These are phyloP conservation scores for Aurelia sp. DNA, from an alignment of 30 jellyfish, hydroid and myxozoan species.

Conservation along the genomic window DNA sequence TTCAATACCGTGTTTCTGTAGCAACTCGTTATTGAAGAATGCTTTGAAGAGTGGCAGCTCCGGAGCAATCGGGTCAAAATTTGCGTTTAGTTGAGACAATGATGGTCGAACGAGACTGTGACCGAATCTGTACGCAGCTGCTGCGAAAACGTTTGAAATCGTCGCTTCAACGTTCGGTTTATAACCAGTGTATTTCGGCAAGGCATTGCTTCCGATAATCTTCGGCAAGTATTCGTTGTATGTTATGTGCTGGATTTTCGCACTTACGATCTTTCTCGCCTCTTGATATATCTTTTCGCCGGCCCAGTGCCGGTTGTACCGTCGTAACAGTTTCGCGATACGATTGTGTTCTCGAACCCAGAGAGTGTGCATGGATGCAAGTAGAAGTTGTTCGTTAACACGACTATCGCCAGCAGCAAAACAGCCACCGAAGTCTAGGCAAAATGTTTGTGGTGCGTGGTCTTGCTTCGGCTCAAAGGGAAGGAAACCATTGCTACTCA, in stretches of 20 bases:
- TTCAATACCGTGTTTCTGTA: conserved; percentile 75
- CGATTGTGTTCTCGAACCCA: conserved; percentile 90
- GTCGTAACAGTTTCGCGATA: conserved; percentile 61
- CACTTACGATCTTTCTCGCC: conserved; percentile 82
- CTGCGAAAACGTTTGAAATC: conserved; percentile 77
- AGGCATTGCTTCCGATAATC: conserved; percentile 63
- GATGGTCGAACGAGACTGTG: conserved; percentile 86
- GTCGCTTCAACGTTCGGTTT: conserved; percentile 70
- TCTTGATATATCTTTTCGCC: conserved; percentile 79
- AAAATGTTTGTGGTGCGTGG: conserved; percentile 82
- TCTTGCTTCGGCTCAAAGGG: conserved; percentile 65
- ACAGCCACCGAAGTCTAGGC: conserved; percentile 88
- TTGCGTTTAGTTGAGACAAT: conserved; percentile 69
- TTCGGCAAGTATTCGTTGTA: conserved; percentile 84
- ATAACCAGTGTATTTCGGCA: conserved; percentile 83
- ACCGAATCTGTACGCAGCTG: conserved; percentile 90
- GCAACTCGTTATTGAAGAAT: conserved; percentile 55
- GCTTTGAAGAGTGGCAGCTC: conserved; percentile 76
- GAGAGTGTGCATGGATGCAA: conserved; percentile 83
- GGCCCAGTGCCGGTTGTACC: conserved; percentile 79
- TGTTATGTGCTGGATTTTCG: conserved; percentile 85
- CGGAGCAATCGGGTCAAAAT: conserved; percentile 69
- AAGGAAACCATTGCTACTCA: conserved; percentile 52
- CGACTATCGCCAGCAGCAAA: conserved; percentile 93
- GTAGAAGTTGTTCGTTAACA: conserved; percentile 80